Base-by-base conservation (phyloP, 2,888 invertebrate genomes). In the Protonemura montana region DNA sequence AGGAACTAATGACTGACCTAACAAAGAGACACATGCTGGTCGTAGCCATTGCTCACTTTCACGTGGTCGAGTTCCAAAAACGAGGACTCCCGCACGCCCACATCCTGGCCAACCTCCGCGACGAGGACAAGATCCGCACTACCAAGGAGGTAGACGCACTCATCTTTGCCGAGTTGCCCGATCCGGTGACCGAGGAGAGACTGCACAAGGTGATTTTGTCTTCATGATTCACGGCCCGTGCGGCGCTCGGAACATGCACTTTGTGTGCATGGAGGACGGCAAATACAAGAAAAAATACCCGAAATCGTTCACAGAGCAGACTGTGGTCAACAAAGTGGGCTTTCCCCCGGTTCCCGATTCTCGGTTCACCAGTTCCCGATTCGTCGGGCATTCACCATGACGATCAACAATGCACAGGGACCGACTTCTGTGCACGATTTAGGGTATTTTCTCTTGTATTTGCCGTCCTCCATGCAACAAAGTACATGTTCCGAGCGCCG, bases 11-110 rank as follows among this genome's bases (percentile, higher is more conserved):
- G 78, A 16, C 21, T 7, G 76, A 76, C 29, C 1, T 85, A 16
- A 35, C 30, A 6, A 21, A 27, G 5, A n/a, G 29, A 0, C 59
- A 88, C n/a, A 77, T 90, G 1, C 87, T 89, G 41, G 89, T 89
- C 13, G 87, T 82, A 86, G 84, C 87, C 0, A 29, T 77, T 10
- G 88, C 88, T 16, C 85, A 83, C 30, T 28, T 88, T 0, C 87
- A 88, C 41, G 87, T 88, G 78, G 90, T 90, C n/a, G 90, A 90
- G 88, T 90, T 90, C 87, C 89, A 90, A 87, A 90, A 90, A 87
- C 87, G 89, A 85, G 89, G 89, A 27, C 87, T 90, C 82, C 88
- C 89, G 86, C 89, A 89, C 88, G 87, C 88, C 76, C 89, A 89
- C 85, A 87, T 89, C 77, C 82, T 89, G 27, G 78, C 89, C 77